phyloP scores from a whole-genome alignment of 2,113 vertebrate genomes.

The Patagioenas fasciata region DNA sequence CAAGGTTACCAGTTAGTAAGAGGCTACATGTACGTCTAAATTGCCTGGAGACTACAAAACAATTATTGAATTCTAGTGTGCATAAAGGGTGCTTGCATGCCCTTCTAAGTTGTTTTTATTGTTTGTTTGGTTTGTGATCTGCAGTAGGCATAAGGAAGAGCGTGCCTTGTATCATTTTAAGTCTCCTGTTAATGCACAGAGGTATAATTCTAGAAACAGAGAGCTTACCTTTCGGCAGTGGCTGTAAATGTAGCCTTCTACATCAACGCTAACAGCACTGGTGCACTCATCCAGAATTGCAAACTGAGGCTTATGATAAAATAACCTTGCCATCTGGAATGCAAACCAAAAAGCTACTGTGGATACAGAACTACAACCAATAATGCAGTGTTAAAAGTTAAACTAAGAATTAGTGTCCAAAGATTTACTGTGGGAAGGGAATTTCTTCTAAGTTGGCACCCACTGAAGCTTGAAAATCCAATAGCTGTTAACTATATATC shows the following conservation, averaged over 20 bases:
- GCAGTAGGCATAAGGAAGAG: neutral
- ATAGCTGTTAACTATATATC: neutral
- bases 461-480: neutral
- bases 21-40: neutral
- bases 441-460: neutral
- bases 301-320: constrained; percentile 99
- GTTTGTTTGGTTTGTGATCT: neutral
- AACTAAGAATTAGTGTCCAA: neutral
- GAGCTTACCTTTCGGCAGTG: constrained; percentile 90
- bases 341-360: constrained; percentile 23
- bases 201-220: neutral
- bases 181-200: neutral
- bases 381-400: neutral
- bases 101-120: neutral
- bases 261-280: constrained; percentile 97
- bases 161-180: neutral
- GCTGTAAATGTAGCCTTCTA: constrained; percentile 95
- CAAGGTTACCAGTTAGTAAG: neutral
- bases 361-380: neutral
- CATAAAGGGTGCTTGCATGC: neutral
- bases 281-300: constrained; percentile 98
- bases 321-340: constrained; percentile 93
- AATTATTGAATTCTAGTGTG: neutral
- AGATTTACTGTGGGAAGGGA: neutral
- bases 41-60: neutral